Evolutionary conservation across 2,113 vertebrate species (phyloP).

Genomic region (Urocolius indicus): DNA sequence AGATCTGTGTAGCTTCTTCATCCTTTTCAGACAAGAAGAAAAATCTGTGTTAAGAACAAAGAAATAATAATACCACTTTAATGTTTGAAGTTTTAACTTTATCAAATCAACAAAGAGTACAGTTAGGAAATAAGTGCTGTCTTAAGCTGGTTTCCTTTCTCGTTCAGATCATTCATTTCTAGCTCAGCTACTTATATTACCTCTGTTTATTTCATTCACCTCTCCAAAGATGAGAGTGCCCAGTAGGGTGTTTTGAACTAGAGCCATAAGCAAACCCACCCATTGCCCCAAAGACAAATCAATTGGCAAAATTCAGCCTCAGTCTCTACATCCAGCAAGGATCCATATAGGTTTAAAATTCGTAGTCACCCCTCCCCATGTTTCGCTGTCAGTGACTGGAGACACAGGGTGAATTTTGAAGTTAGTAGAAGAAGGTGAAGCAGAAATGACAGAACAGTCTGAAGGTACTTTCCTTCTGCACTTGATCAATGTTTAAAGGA

Average conservation of each 20-base stretch:
- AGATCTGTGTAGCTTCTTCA: not conserved
- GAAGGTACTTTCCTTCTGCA: not conserved
- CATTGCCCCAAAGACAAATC: not conserved
- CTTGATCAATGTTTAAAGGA: not conserved
- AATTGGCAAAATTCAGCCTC: not conserved
- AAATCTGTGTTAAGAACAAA: not conserved
- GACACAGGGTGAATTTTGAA: not conserved
- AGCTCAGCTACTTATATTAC: not conserved
- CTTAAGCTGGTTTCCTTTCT: not conserved
- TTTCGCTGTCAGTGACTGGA: not conserved
- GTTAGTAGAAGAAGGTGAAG: not conserved
- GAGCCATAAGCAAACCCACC: not conserved
- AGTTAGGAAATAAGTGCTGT: not conserved
- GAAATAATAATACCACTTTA: no score
- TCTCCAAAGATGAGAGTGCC: not conserved
- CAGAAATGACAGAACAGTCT: not conserved
- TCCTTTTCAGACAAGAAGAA: not conserved
- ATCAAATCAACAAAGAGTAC: not conserved
- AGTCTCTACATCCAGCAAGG: not conserved
- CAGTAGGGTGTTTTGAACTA: not conserved
- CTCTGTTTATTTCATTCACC: not conserved
- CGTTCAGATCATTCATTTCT: not conserved
- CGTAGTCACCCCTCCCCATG: accelerated
- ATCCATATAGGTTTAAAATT: not conserved
- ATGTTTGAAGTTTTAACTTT: not conserved